Conservation (phyloP, 2,888 invertebrate genomes). For the Lacanobia oleracea region DNA sequence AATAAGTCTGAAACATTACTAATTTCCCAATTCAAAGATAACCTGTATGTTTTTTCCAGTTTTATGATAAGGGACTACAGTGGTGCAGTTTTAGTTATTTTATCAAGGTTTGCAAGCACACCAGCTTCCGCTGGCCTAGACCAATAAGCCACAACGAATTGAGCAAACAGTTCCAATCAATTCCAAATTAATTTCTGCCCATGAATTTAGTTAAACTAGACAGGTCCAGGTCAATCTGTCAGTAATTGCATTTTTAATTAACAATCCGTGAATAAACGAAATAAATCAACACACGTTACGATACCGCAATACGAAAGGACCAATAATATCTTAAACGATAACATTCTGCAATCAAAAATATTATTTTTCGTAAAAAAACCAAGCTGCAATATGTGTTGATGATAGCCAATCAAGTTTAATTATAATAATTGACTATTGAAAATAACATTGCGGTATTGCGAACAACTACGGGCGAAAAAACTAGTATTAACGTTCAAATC, state of each 20-base stretch:
- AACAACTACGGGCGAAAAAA: slow-evolving; percentile 60
- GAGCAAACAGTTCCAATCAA: slow-evolving; percentile 39
- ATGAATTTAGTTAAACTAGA: slow-evolving; percentile 52
- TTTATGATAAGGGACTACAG: too few relatives aligned
- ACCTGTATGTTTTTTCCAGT: too few relatives aligned
- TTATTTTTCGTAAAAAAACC: slow-evolving; percentile 52
- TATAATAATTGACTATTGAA: slow-evolving; percentile 73
- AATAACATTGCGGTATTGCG: slow-evolving; percentile 69
- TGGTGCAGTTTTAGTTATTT: neutral
- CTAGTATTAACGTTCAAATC: slow-evolving; percentile 57
- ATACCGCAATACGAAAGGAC: slow-evolving; percentile 60
- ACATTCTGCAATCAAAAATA: slow-evolving; percentile 63
- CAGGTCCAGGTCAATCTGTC: slow-evolving; percentile 19
- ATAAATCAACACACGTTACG: slow-evolving; percentile 54
- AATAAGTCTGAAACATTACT: too few relatives aligned
- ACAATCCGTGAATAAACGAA: slow-evolving; percentile 63
- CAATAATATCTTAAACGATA: slow-evolving; percentile 41
- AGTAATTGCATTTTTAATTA: slow-evolving; percentile 62
- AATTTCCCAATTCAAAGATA: too few relatives aligned
- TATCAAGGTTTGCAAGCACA: neutral
- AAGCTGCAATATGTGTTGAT: slow-evolving; percentile 69
- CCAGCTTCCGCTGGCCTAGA: neutral
- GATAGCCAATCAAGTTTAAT: slow-evolving; percentile 72
- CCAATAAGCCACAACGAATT: slow-evolving; percentile 42
- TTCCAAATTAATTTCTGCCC: slow-evolving; percentile 21